These are phyloP conservation scores for Porites divaricata DNA, from an alignment of 92 coral and sea anemone genomes.

Conservation along the genomic window DNA sequence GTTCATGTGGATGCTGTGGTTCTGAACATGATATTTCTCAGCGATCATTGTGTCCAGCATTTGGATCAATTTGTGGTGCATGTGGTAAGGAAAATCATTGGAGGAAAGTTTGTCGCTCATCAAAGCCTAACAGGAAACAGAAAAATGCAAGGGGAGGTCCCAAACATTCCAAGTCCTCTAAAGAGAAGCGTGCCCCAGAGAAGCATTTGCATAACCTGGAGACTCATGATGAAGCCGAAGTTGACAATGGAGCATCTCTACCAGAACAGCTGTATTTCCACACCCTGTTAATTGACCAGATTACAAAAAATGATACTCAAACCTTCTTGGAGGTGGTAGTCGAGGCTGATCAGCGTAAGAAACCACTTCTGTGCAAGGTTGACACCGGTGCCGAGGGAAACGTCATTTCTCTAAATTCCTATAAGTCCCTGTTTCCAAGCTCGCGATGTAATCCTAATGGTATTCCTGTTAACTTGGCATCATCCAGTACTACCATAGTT, in stretches of 20 bases:
- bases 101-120: slow-evolving; percentile 49
- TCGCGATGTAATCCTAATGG: slow-evolving; percentile 57
- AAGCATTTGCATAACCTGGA: no score
- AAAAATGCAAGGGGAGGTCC: background rate
- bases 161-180: no score
- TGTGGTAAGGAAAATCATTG: slow-evolving; percentile 57
- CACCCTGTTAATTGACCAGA: slow-evolving; percentile 47
- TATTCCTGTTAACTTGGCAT: slow-evolving; percentile 52
- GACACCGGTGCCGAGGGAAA: slow-evolving; percentile 85
- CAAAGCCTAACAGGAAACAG: slow-evolving; percentile 10
- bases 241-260: no score
- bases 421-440: slow-evolving; percentile 49
- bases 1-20: slow-evolving; percentile 18
- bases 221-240: no score
- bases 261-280: slow-evolving; percentile 60
- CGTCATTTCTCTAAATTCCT: slow-evolving; percentile 63
- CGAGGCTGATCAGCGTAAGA: slow-evolving; percentile 37
- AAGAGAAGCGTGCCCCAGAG: no score
- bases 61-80: slow-evolving; percentile 32
- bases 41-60: slow-evolving; percentile 48
- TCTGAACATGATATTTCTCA: slow-evolving; percentile 9
- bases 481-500: slow-evolving; percentile 66
- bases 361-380: slow-evolving; percentile 64
- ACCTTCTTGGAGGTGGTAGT: slow-evolving; percentile 68
- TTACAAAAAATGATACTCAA: slow-evolving; percentile 54